phyloP scores from a whole-genome alignment of 2,888 invertebrate species.

The Sesia bembeciformis region DNA sequence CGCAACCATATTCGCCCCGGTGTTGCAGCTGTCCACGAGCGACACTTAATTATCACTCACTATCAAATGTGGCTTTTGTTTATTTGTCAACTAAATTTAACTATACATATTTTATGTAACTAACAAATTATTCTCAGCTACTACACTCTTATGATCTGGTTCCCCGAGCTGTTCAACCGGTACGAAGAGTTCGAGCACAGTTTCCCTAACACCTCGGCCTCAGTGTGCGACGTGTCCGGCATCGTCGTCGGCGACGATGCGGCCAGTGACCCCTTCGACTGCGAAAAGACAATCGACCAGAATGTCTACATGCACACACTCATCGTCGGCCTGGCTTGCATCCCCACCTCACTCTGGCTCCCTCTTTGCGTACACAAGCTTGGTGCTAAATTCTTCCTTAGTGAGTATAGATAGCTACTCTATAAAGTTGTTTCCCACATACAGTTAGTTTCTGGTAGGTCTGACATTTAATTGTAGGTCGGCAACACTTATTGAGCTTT shows the following conservation, averaged over 20 bases:
- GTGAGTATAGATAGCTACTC: slow-evolving; percentile 57
- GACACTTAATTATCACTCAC: no score
- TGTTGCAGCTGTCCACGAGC: no score
- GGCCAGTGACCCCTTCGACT: slow-evolving; percentile 70
- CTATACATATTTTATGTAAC: background rate
- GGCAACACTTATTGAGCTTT: no score
- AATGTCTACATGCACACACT: slow-evolving; percentile 84
- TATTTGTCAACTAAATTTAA: no score
- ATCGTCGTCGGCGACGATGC: slow-evolving; percentile 68
- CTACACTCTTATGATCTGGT: slow-evolving; percentile 94
- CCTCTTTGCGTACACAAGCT: slow-evolving; percentile 86
- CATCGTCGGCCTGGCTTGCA: slow-evolving; percentile 85
- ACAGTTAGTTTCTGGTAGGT: background rate
- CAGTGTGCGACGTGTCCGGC: slow-evolving; percentile 85
- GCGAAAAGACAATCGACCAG: slow-evolving; percentile 76
- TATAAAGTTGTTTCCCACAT: slow-evolving; percentile 3
- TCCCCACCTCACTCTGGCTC: slow-evolving; percentile 85
- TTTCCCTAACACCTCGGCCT: slow-evolving; percentile 79
- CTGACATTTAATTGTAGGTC: no score
- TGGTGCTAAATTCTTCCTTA: slow-evolving; percentile 87
- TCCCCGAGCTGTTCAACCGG: slow-evolving; percentile 90
- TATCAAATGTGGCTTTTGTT: no score
- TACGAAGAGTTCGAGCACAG: slow-evolving; percentile 82
- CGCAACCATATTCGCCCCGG: no score
- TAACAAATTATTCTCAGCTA: slow-evolving; percentile 74